phyloP scores from a whole-genome alignment of 2,113 vertebrate species.

The Oreocharis arfaki region DNA sequence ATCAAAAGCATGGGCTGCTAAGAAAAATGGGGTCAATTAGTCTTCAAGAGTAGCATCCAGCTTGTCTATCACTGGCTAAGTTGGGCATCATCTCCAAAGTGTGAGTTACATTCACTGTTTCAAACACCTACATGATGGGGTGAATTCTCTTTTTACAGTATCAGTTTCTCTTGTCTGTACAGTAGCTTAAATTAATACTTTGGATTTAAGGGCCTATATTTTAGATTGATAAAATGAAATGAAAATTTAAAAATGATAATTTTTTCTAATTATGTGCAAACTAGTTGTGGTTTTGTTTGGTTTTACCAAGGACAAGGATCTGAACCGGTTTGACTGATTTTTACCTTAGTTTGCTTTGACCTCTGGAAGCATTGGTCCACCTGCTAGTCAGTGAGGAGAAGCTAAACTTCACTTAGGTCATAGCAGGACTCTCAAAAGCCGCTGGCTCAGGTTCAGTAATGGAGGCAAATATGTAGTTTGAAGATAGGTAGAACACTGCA shows the following conservation, averaged over 20 bases:
- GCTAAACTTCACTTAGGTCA: not conserved
- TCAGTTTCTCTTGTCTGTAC: not conserved
- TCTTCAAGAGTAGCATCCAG: not conserved
- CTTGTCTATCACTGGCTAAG: not conserved
- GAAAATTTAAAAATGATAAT: not conserved
- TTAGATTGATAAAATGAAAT: not conserved
- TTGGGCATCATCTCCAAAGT: not conserved
- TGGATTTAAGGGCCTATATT: not conserved
- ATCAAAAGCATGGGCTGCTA: not conserved
- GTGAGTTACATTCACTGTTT: not conserved
- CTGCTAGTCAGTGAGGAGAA: not conserved
- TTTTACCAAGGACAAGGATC: not conserved
- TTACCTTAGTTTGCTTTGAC: not conserved
- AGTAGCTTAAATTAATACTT: not conserved
- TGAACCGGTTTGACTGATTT: not conserved
- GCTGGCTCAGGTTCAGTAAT: not conserved
- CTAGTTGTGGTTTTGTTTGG: not conserved
- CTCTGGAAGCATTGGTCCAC: not conserved
- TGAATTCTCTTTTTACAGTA: not conserved
- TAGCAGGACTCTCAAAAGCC: not conserved
- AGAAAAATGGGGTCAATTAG: not conserved
- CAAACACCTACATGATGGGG: not conserved
- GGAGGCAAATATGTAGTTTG: not conserved
- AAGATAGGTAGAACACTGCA: not conserved
- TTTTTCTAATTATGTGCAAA: not conserved